Percentiles rank a stretch among this genome's conserved stretches.
phyloP scores from a whole-genome alignment of 2,888 invertebrate genomes.

The Apamea epomidion region DNA sequence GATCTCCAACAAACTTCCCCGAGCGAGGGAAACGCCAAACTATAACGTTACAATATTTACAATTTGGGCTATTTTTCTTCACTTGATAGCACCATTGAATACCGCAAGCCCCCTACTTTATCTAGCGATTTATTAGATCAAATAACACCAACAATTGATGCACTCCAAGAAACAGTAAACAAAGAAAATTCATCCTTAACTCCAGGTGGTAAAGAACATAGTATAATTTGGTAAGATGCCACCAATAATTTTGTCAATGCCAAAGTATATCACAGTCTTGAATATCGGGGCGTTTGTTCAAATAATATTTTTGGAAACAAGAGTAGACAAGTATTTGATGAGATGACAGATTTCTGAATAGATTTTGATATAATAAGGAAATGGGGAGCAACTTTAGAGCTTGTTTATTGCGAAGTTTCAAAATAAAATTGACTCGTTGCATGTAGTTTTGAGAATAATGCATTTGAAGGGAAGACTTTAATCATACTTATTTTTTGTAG shows the following conservation, averaged over 20 bases:
- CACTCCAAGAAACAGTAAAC: background rate
- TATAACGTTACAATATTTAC: constrained; percentile 76
- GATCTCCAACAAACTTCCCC: constrained; percentile 42
- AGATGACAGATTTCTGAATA: constrained; percentile 68
- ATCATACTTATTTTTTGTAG: constrained; percentile 20
- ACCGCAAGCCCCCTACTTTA: constrained; percentile 72
- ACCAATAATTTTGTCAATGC: constrained; percentile 30
- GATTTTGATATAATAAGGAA: constrained; percentile 60
- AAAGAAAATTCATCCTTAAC: constrained; percentile 37
- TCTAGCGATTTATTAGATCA: constrained; percentile 76
- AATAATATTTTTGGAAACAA: constrained; percentile 66
- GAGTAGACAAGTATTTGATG: constrained; percentile 69
- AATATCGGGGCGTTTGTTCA: constrained; percentile 65
- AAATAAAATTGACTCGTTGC: constrained; percentile 23
- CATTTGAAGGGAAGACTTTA: constrained; percentile 8
- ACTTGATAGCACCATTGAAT: constrained; percentile 73
- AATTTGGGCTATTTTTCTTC: constrained; percentile 76
- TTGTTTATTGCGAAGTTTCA: constrained; percentile 50
- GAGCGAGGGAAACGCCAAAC: constrained; percentile 62
- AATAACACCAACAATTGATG: constrained; percentile 47
- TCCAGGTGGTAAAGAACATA: constrained; percentile 19
- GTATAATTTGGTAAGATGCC: background rate
- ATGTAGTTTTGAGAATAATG: constrained; percentile 28
- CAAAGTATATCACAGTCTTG: constrained; percentile 56
- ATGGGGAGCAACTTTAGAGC: constrained; percentile 42